Evolutionary conservation across 1,140 invertebrate species (phyloP).

Genomic region (Atta cephalotes): DNA sequence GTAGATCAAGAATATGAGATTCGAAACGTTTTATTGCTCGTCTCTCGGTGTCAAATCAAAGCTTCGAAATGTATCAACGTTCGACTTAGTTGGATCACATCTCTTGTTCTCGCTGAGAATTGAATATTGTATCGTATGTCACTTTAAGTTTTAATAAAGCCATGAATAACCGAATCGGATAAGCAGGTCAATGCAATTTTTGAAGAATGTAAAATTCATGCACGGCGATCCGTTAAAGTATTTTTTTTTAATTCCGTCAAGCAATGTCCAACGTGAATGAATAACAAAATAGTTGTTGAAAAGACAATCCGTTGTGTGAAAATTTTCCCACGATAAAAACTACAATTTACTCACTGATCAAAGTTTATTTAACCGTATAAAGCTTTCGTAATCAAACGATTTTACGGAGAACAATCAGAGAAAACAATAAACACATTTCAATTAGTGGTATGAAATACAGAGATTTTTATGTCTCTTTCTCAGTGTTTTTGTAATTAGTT

Average conservation of each 20-base stretch:
- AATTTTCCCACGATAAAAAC: not conserved
- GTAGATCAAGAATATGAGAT: too few relatives aligned
- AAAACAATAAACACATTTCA: not conserved
- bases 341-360: slow-evolving; percentile 22
- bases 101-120: not conserved
- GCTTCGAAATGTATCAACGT: not conserved
- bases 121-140: slow-evolving; percentile 19
- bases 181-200: not conserved
- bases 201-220: slow-evolving; percentile 23
- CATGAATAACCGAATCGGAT: slow-evolving; percentile 42
- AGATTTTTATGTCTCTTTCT: not conserved
- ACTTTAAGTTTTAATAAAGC: slow-evolving; percentile 34
- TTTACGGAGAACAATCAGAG: slow-evolving; percentile 9
- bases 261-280: not conserved
- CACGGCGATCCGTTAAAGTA: not conserved
- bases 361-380: slow-evolving; percentile 18
- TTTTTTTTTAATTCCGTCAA: not conserved
- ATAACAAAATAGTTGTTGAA: not conserved
- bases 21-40: not conserved
- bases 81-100: not conserved
- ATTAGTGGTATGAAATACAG: not conserved
- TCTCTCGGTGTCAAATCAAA: not conserved
- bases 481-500: not conserved
- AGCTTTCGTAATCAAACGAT: not conserved
- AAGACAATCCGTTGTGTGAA: not conserved